Conservation (phyloP, 2,113 vertebrate species). For the Thunnus maccoyii region DNA sequence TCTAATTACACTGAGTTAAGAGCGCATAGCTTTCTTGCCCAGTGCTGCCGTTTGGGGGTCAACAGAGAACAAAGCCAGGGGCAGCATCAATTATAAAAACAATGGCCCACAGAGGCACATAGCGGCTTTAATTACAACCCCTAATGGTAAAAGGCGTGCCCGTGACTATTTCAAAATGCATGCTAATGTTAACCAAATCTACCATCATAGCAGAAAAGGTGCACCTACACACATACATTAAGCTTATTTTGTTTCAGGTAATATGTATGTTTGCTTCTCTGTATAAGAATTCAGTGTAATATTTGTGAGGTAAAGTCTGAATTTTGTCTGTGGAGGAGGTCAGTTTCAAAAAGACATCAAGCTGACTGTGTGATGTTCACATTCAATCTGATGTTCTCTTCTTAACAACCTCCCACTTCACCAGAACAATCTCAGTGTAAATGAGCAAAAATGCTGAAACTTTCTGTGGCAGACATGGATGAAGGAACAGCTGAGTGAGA, state of each 20-base stretch:
- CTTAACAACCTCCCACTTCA: not conserved
- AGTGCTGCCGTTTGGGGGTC: slow-evolving; percentile 29
- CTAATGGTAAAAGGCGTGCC: slow-evolving; percentile 28
- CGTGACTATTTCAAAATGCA: slow-evolving; percentile 50
- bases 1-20: slow-evolving; percentile 61
- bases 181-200: slow-evolving; percentile 16
- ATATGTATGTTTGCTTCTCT: not conserved
- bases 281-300: not conserved
- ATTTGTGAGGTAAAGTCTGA: not conserved
- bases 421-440: not conserved
- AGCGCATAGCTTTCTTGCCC: slow-evolving; percentile 29
- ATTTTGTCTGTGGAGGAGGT: not conserved
- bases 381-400: not conserved
- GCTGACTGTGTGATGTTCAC: not conserved
- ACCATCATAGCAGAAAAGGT: not conserved
- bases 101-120: slow-evolving; percentile 60
- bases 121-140: slow-evolving; percentile 69
- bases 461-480: not conserved
- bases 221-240: not conserved
- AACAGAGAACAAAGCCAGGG: slow-evolving; percentile 44
- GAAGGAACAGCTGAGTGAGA: slow-evolving; percentile 5
- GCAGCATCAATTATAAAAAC: slow-evolving; percentile 72
- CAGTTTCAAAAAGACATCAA: not conserved
- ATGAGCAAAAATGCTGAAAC: not conserved
- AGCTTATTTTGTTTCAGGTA: not conserved